These are phyloP conservation scores for Leptinotarsa haldemani DNA, from an alignment of 2,888 invertebrate species.

Conservation along the genomic window DNA sequence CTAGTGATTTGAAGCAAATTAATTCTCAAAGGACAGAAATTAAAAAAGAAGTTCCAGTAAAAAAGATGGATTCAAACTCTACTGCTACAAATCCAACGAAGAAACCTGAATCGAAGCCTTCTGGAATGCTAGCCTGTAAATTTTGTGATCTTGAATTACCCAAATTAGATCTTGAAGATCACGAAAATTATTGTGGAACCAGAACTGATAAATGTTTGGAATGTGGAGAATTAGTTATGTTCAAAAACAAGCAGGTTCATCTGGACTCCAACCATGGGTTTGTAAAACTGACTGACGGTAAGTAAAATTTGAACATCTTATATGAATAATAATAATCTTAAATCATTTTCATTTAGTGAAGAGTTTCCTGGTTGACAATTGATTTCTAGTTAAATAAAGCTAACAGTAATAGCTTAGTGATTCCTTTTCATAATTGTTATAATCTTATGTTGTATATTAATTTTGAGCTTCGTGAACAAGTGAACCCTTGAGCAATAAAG, in stretches of 20 bases:
- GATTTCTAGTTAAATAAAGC: too few relatives aligned
- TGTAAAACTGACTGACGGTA: slow-evolving; percentile 72
- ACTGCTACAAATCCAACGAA: slow-evolving; percentile 7
- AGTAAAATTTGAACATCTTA: slow-evolving; percentile 38
- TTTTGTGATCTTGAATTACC: slow-evolving; percentile 76
- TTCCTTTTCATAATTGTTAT: too few relatives aligned
- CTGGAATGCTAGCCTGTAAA: slow-evolving; percentile 69
- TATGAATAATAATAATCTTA: slow-evolving; percentile 16
- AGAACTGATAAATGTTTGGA: slow-evolving; percentile 77
- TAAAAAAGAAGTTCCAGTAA: slow-evolving; percentile 14
- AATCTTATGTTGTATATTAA: too few relatives aligned
- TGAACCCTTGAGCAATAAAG: too few relatives aligned
- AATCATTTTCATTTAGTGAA: slow-evolving; percentile 1
- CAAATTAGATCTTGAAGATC: slow-evolving; percentile 71
- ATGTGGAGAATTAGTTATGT: slow-evolving; percentile 78
- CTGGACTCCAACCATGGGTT: slow-evolving; percentile 76
- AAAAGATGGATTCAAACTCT: slow-evolving; percentile 17
- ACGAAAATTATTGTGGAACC: slow-evolving; percentile 78
- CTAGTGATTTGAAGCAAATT: slow-evolving; percentile 24
- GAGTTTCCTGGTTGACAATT: too few relatives aligned
- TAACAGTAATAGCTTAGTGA: too few relatives aligned
- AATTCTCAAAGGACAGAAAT: slow-evolving; percentile 5
- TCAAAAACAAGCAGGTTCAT: slow-evolving; percentile 75
- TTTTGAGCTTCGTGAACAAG: too few relatives aligned
- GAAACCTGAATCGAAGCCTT: slow-evolving; percentile 36